phyloP scores from a whole-genome alignment of 1,140 invertebrate genomes.

The Pachypsylla venusta region DNA sequence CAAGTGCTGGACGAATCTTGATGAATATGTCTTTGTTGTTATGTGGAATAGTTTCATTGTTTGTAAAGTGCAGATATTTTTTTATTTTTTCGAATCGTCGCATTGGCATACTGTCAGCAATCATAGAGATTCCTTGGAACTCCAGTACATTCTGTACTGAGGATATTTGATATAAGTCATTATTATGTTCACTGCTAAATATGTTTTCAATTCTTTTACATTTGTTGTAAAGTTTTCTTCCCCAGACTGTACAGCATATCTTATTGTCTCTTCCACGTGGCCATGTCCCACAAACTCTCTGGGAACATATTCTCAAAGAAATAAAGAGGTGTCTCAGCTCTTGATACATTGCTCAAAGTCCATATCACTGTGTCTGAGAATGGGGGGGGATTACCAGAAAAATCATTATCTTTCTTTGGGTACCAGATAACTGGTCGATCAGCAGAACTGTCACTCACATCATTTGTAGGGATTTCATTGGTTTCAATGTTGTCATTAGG shows the following conservation, averaged over 20 bases:
- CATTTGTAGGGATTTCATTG: neutral
- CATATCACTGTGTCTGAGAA: neutral
- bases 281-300: neutral
- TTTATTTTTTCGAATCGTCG: constrained; percentile 10
- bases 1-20: constrained; percentile 16
- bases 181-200: constrained; percentile 16
- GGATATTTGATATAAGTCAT: constrained; percentile 18
- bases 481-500: neutral
- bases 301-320: constrained; percentile 14
- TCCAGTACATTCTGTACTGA: constrained; percentile 15
- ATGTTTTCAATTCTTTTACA: constrained; percentile 14
- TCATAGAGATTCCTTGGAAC: constrained; percentile 14
- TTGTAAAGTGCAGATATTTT: constrained; percentile 14
- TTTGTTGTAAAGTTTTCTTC: constrained; percentile 13
- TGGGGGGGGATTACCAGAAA: neutral
- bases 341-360: neutral
- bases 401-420: constrained; percentile 8
- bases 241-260: constrained; percentile 12
- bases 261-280: constrained; percentile 11
- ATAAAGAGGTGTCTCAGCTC: constrained; percentile 9
- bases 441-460: no score
- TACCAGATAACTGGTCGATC: neutral
- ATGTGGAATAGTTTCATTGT: constrained; percentile 15
- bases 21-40: constrained; percentile 19
- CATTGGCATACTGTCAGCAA: constrained; percentile 8